Evolutionary conservation across 2,888 invertebrate species (phyloP).

Genomic region (Anagyrus pseudococci): DNA sequence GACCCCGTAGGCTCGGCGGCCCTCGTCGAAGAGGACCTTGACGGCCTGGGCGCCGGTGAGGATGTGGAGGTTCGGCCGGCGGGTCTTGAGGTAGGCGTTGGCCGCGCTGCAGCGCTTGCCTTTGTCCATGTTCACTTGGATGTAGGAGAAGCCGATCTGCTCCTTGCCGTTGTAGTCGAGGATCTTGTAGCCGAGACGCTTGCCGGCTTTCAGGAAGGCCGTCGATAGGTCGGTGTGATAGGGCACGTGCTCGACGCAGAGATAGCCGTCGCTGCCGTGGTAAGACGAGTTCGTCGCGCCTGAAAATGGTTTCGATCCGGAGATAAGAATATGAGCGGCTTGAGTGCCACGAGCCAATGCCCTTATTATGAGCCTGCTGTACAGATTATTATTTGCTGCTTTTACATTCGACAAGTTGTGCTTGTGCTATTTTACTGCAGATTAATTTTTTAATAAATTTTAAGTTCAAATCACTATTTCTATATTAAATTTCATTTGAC

Average conservation of each 20-base stretch:
- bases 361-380: too few relatives aligned
- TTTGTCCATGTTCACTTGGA: conserved; percentile 64
- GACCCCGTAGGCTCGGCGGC: conserved; percentile 54
- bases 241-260: conserved; percentile 59
- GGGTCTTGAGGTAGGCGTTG: conserved; percentile 65
- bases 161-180: conserved; percentile 62
- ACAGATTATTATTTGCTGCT: too few relatives aligned
- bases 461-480: too few relatives aligned
- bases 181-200: conserved; percentile 55
- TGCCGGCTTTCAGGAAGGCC: conserved; percentile 56
- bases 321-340: too few relatives aligned
- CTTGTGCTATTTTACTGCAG: too few relatives aligned
- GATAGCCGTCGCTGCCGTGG: conserved; percentile 58
- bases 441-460: too few relatives aligned
- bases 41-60: conserved; percentile 52
- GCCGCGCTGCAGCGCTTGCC: conserved; percentile 66
- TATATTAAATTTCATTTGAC: too few relatives aligned
- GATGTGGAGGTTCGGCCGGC: conserved; percentile 54
- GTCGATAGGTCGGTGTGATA: conserved; percentile 57
- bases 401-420: too few relatives aligned
- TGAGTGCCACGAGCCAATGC: too few relatives aligned
- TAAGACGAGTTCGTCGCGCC: conserved; percentile 65
- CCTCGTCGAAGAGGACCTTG: conserved; percentile 49
- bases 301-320: too few relatives aligned
- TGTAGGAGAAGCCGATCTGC: conserved; percentile 65